Evolutionary conservation across 2,888 invertebrate genomes (phyloP).

Genomic region (Spodoptera picta): DNA sequence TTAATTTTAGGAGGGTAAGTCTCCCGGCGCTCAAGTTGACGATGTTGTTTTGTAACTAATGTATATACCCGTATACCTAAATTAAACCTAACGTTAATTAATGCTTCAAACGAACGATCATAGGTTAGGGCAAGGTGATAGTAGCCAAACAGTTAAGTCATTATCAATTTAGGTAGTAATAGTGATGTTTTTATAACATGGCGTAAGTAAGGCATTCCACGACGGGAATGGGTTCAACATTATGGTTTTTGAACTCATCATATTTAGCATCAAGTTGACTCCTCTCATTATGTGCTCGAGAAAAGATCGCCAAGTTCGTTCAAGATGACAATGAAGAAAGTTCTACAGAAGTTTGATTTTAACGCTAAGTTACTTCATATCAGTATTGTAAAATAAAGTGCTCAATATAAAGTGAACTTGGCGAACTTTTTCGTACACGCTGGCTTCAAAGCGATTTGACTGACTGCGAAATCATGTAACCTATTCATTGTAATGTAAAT

Average conservation of each 20-base stretch:
- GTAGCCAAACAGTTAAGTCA: slow-evolving; percentile 79
- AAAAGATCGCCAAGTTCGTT: slow-evolving; percentile 37
- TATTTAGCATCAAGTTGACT: slow-evolving; percentile 34
- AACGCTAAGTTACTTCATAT: not conserved
- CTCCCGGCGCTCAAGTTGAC: slow-evolving; percentile 73
- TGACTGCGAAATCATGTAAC: slow-evolving; percentile 58
- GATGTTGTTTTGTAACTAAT: slow-evolving; percentile 78
- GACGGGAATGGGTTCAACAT: slow-evolving; percentile 30
- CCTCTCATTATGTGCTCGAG: slow-evolving; percentile 39
- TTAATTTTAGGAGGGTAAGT: slow-evolving; percentile 58
- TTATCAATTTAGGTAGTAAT: slow-evolving; percentile 70
- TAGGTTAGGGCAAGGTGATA: slow-evolving; percentile 87
- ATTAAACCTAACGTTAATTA: slow-evolving; percentile 64
- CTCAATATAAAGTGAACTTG: slow-evolving; percentile 23
- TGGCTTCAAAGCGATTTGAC: slow-evolving; percentile 57
- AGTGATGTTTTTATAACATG: slow-evolving; percentile 60
- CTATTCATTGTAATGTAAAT: slow-evolving; percentile 59
- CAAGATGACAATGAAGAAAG: too few relatives aligned
- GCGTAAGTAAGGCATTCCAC: slow-evolving; percentile 39
- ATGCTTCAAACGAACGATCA: slow-evolving; percentile 80
- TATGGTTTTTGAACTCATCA: slow-evolving; percentile 30
- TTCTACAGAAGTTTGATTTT: too few relatives aligned
- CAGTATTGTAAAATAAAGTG: slow-evolving; percentile 3
- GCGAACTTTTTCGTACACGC: slow-evolving; percentile 33
- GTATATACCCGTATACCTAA: slow-evolving; percentile 76